These are phyloP conservation scores for Drosophila baimaii DNA, from an alignment of 1,140 invertebrate species.

Conservation along the genomic window DNA sequence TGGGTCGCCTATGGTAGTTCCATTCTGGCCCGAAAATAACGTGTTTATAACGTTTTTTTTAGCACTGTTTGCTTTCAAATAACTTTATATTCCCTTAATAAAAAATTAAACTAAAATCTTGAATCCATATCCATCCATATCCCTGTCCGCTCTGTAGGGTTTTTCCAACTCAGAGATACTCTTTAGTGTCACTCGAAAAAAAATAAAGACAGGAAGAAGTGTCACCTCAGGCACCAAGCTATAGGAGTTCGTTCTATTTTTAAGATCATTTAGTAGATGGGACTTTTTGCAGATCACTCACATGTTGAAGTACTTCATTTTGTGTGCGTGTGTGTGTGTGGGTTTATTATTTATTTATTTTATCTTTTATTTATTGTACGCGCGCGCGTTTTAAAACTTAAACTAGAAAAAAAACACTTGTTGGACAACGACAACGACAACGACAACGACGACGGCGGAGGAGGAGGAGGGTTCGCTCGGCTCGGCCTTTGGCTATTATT, in stretches of 20 bases:
- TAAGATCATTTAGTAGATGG: conserved; percentile 6
- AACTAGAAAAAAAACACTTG: conserved; percentile 57
- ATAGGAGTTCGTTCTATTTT: not conserved
- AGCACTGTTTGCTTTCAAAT: too few species aligned
- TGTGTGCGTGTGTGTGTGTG: conserved; percentile 53
- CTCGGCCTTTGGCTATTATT: not conserved
- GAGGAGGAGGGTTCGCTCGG: conserved; percentile 5
- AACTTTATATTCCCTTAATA: too few species aligned
- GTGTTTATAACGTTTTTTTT: too few species aligned
- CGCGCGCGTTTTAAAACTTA: conserved; percentile 39
- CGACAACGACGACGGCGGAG: not conserved
- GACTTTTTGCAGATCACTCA: conserved; percentile 62
- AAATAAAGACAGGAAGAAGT: not conserved
- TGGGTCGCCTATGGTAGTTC: too few species aligned
- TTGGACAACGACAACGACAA: too few species aligned
- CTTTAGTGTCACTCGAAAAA: conserved; percentile 14
- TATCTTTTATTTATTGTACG: conserved; percentile 6
- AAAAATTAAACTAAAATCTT: too few species aligned
- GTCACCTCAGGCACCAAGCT: not conserved
- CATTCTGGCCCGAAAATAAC: too few species aligned
- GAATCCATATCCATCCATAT: too few species aligned
- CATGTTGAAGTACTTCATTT: conserved; percentile 84
- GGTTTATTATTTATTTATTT: conserved; percentile 14
- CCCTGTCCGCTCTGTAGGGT: not conserved
- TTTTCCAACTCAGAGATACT: not conserved